Evolutionary conservation across 2,113 vertebrate species (phyloP).

Genomic region (Turdus rufiventris): DNA sequence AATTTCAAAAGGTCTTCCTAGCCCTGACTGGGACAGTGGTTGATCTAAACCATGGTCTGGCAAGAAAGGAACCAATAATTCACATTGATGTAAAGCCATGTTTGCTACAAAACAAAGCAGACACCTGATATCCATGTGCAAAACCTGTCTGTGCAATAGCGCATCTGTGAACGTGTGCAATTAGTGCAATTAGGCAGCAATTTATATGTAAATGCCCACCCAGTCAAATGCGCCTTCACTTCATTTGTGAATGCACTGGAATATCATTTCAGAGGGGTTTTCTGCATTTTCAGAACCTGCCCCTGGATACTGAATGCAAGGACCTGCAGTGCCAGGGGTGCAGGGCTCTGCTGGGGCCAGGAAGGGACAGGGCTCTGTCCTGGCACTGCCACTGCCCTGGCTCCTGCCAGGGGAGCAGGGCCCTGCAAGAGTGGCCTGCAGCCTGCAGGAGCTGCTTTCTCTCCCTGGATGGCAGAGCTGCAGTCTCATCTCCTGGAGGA

Average conservation of each 20-base stretch:
- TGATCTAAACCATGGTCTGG: background rate
- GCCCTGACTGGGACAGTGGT: background rate
- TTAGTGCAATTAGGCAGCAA: slow-evolving; percentile 45
- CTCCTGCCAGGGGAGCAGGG: background rate
- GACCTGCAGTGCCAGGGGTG: fast-evolving
- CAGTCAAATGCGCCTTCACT: background rate
- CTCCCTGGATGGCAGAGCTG: background rate
- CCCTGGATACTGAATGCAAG: background rate
- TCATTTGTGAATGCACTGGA: background rate
- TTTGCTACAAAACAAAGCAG: slow-evolving; percentile 25
- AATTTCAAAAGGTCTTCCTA: background rate
- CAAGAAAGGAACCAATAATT: background rate
- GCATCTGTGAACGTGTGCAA: slow-evolving; percentile 29
- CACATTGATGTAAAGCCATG: background rate
- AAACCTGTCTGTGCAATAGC: slow-evolving; percentile 20
- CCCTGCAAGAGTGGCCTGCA: background rate
- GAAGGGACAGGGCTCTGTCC: fast-evolving
- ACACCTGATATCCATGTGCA: slow-evolving; percentile 36
- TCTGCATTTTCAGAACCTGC: background rate
- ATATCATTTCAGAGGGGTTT: background rate
- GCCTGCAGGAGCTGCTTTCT: background rate
- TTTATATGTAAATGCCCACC: slow-evolving; percentile 56
- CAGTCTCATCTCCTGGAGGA: background rate
- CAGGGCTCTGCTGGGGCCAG: fast-evolving
- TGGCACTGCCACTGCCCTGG: fast-evolving